phyloP scores from a whole-genome alignment of 2,888 invertebrate species.

The Tanytarsus gracilentus region DNA sequence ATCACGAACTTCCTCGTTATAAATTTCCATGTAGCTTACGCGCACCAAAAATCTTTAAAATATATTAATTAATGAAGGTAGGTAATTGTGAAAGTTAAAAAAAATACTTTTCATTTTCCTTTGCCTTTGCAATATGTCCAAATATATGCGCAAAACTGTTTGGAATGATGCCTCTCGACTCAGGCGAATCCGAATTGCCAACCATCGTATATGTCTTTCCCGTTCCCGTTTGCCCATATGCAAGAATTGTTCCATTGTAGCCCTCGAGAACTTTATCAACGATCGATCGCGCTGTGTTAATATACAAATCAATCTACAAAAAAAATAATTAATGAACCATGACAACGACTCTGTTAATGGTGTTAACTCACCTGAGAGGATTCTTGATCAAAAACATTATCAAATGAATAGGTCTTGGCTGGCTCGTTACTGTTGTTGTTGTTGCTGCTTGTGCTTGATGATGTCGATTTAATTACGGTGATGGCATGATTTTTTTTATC shows the following conservation, averaged over 20 bases:
- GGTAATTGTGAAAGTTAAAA: background rate
- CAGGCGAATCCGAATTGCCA: slow-evolving; percentile 77
- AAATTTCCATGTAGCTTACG: slow-evolving; percentile 97
- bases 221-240: slow-evolving; percentile 89
- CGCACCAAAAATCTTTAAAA: slow-evolving; percentile 85
- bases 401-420: too few species aligned
- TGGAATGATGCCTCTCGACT: slow-evolving; percentile 91
- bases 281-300: slow-evolving; percentile 91
- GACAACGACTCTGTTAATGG: too few species aligned
- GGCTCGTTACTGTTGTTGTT: too few species aligned
- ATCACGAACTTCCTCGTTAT: slow-evolving; percentile 98
- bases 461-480: too few species aligned
- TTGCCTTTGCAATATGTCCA: slow-evolving; percentile 91
- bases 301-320: slow-evolving; percentile 81
- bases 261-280: slow-evolving; percentile 94
- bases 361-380: too few species aligned
- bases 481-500: too few species aligned
- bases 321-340: too few species aligned
- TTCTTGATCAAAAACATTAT: too few species aligned
- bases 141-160: slow-evolving; percentile 99
- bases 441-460: too few species aligned
- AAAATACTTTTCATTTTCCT: slow-evolving; percentile 75
- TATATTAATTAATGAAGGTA: slow-evolving; percentile 27
- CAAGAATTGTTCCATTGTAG: slow-evolving; percentile 90
- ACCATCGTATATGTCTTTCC: slow-evolving; percentile 99